Base-by-base conservation (phyloP, 2,888 invertebrate genomes). In the Iphiclides podalirius region DNA sequence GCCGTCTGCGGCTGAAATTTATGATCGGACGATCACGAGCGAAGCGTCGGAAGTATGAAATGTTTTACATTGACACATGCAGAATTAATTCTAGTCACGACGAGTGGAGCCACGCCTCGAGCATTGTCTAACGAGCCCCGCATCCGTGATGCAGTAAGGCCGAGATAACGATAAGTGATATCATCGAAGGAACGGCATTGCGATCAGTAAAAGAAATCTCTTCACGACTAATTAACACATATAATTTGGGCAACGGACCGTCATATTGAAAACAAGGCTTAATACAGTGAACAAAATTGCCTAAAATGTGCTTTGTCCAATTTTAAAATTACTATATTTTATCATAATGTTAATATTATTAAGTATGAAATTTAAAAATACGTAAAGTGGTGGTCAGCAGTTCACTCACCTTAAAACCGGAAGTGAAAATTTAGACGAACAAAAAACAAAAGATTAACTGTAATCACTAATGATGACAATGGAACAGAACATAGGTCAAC, bases 11-110 rank as follows among this genome's bases (percentile, higher is more conserved):
- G 34, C 41, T 43, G 39, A 42, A 50, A 36, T 51, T 46, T 55
- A 58, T 52, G 55, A 59, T 59, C 53, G 47, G 55, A 64, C 56
- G 64, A 75, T 76, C 82, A 78, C 75, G 75, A 72, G 55, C 64
- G 55, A 57, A 62, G 64, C 70, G 60, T 79, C 82, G 81, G 81
- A 81, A 80, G 78, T 80, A 66, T 61, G 59, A 56, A 64, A 67
- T 61, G 59, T 72, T 61, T 70, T 68, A 66, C 73, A 75, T 78
- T 80, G 83, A 83, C 81, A 79, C 78, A 76, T 73, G 74, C 73
- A 72, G 72, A 77, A 80, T 78, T 76, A 76, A 78, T 75, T 72
- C 74, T 47, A 79, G 79, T 85, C 85, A 84, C 84, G 85, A 82
- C 67, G 59, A 66, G 64, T 57, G 62, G 54, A 66, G 62, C 75